phyloP scores from a whole-genome alignment of 2,888 invertebrate genomes.

The Drosophila pseudotalamancana region DNA sequence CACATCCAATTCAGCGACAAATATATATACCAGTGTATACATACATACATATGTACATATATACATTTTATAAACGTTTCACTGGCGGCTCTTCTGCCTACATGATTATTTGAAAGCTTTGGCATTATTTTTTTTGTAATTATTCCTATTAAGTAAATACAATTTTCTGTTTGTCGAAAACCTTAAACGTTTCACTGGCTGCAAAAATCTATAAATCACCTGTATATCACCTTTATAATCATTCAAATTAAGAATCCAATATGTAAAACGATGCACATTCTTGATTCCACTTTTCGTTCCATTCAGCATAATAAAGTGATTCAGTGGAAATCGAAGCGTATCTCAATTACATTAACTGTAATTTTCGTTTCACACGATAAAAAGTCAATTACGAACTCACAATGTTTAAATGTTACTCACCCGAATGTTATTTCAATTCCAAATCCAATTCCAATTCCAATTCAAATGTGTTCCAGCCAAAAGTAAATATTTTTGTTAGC shows the following conservation, averaged over 20 bases:
- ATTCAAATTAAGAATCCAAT: too few species aligned
- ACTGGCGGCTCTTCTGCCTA: not conserved
- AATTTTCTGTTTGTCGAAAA: too few species aligned
- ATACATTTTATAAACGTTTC: not conserved
- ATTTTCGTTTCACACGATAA: not conserved
- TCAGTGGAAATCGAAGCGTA: not conserved
- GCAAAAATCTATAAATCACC: too few species aligned
- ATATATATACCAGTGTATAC: not conserved
- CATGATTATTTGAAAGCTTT: not conserved
- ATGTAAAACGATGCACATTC: too few species aligned
- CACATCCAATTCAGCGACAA: not conserved
- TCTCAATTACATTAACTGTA: not conserved
- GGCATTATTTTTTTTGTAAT: not conserved
- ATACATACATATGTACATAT: not conserved
- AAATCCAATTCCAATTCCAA: not conserved
- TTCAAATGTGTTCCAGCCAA: too few species aligned
- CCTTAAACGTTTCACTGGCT: not conserved
- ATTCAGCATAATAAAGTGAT: too few species aligned
- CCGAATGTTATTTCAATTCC: conserved; percentile 9
- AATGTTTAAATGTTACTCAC: conserved; percentile 16
- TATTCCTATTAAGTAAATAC: too few species aligned
- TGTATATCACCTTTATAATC: too few species aligned
- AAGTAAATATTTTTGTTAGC: conserved; percentile 18
- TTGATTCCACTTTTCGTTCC: too few species aligned
- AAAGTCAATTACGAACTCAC: conserved; percentile 2